These are phyloP conservation scores for Tribolium freemani DNA, from an alignment of 2,888 invertebrate species.

Conservation along the genomic window DNA sequence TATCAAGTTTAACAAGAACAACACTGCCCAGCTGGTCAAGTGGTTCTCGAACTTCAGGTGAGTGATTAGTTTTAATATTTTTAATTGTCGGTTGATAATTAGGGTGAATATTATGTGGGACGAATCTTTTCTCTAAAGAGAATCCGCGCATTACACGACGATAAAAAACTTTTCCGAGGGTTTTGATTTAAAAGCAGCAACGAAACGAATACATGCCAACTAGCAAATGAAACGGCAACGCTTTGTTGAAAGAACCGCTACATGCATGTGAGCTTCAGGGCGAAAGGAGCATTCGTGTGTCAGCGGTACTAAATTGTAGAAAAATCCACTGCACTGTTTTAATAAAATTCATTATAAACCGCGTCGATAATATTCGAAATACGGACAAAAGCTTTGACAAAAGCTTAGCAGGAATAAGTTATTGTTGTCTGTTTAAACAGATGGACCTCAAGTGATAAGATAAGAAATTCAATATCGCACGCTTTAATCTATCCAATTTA, in stretches of 20 bases:
- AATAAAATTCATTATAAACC: constrained; percentile 21
- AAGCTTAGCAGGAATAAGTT: constrained; percentile 43
- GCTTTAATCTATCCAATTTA: constrained; percentile 57
- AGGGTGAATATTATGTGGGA: constrained; percentile 14
- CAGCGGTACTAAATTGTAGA: constrained; percentile 11
- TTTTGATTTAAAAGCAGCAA: constrained; percentile 62
- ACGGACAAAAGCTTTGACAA: constrained; percentile 38
- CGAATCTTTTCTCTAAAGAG: constrained; percentile 9
- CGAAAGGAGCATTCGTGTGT: constrained; percentile 41
- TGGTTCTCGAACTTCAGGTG: constrained; percentile 99
- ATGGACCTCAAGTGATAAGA: constrained; percentile 59
- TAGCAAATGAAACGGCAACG: constrained; percentile 62
- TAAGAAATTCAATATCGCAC: constrained; percentile 58
- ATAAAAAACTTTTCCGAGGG: constrained; percentile 61
- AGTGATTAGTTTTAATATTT: constrained; percentile 66
- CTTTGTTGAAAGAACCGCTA: constrained; percentile 59
- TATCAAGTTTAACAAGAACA: constrained; percentile 99
- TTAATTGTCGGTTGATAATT: constrained; percentile 3
- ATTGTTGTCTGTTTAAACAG: constrained; percentile 58
- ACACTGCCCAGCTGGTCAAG: constrained; percentile 99
- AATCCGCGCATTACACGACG: constrained; percentile 29
- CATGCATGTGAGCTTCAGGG: constrained; percentile 40
- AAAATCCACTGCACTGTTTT: constrained; percentile 4
- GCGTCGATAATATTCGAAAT: constrained; percentile 12
- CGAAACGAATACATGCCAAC: constrained; percentile 57